Evolutionary conservation across 2,888 invertebrate species (phyloP), one percentile per base, ranked within the genome.

Genomic region (Eretmocerus hayati): DNA sequence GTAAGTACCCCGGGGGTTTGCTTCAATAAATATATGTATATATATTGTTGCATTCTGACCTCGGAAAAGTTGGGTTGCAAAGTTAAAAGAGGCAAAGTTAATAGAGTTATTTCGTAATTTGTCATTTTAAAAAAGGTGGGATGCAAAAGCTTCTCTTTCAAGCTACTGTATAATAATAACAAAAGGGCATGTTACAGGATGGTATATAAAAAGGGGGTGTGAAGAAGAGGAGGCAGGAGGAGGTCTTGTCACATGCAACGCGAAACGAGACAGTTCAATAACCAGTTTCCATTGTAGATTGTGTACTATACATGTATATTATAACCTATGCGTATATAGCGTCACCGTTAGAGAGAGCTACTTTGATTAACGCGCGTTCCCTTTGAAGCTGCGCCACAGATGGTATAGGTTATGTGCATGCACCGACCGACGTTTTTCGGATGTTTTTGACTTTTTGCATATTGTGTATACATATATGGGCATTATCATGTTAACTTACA

Each of bases 221-320:
- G 26, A 26, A 26, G 26, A 26, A 11, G 26, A 6, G 26, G 26
- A 11, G 11, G 26, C 26, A 26, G 26, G 8, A 11, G 26, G 26
- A 9, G 26, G 26, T 6, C 26, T 26, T 9, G 6, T 9, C 11
- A 26, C 26, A 11, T 30, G 5, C 21, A 20, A 16, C 40, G 5
- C 37, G 18, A 18, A 19, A 31, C 48, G 53, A 46, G 53, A 53
- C 49, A 53, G 49, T 53, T 53, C 53, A 47, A 53, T 53, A 53
- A 53, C 53, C 53, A 53, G 53, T 53, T 53, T 53, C 46, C 53
- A 53, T 53, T 53, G 53, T 53, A 26, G 30, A 33, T 5, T n/a
- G n/a, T 30, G 30, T 30, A 9, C 5, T 37, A 36, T 36, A 37
- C 37, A 35, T 35, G 15, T 19, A 19, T 18, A n/a, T n/a, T n/a